A percentile compares a stretch with the other conserved stretches of the same genome.
Evolutionary conservation across 2,113 vertebrate species (phyloP).

Genomic region (Elachura formosa): DNA sequence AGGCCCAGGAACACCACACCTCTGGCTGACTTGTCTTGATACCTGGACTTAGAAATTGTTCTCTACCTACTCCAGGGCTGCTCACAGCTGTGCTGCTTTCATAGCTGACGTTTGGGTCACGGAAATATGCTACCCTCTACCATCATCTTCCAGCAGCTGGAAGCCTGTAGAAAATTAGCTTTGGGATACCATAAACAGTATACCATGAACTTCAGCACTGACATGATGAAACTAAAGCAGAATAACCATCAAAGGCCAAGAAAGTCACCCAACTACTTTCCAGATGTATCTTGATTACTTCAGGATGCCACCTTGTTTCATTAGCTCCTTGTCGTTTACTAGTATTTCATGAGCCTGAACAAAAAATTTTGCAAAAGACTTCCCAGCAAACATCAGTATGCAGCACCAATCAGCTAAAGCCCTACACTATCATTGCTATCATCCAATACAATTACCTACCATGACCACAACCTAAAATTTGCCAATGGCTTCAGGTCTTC

Average conservation of each 20-base stretch:
- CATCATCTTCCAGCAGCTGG: neutral
- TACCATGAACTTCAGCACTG: neutral
- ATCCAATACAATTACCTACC: neutral
- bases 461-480: neutral
- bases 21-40: neutral
- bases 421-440: neutral
- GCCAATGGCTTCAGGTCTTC: neutral
- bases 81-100: neutral
- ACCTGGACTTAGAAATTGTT: neutral
- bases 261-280: neutral
- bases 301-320: neutral
- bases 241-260: neutral
- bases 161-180: neutral
- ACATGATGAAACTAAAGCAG: neutral
- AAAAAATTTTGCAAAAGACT: neutral
- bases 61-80: neutral
- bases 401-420: neutral
- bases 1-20: rapidly evolving
- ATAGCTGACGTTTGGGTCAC: neutral
- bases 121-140: neutral
- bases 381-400: neutral
- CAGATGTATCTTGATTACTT: neutral
- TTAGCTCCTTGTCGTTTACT: neutral
- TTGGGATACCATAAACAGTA: neutral
- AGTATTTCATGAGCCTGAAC: neutral